Base-by-base conservation (phyloP, 2,113 vertebrate species). In the Hoplias malabaricus region DNA sequence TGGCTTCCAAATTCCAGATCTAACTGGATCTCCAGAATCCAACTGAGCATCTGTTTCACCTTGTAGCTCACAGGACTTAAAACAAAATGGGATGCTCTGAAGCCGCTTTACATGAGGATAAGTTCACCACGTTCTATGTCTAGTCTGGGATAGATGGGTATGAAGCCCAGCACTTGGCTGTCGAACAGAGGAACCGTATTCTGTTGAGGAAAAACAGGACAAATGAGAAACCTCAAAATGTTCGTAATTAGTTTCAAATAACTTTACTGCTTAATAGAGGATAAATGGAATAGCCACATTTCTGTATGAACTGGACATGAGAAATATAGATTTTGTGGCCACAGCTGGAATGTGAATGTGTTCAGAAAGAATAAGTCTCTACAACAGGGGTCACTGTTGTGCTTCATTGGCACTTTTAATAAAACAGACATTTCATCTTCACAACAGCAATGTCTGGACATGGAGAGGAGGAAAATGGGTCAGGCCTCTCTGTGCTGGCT, bases 341-440 rank as follows among this genome's bases (percentile, higher is more conserved):
- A 16, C 27, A 57, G 59, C 59, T 36, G 33, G 16, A 5, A n/a
- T 1, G 6, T 10, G 21, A 33, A 73, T 67, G 25, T 42, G 46
- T 73, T 57, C 19, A 70, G 67, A 75, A 92, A 84, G 80, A 84
- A 90, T 83, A 86, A 82, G 88, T 86, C 81, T 87, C 90, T 87
- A 89, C 89, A 89, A 86, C 82, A 88, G 88, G 86, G 86, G 87
- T 92, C 91, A 93, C 90, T 90, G 87, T 89, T 92, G 91, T 90
- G 91, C 92, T 92, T 92, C 92, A 92, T 84, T 88, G 84, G 92
- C 92, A 92, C 91, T 93, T 93, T 93, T 93, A 93, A 92, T 93
- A 93, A 93, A 93, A 93, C 92, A 92, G 91, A 93, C 92, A 93
- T 93, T 91, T 93, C 88, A 92, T 93, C 90, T 90, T 92, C 91